Evolutionary conservation across 1,140 invertebrate species (phyloP), one percentile per base, ranked within the genome.

Genomic region (Triops longicaudatus): DNA sequence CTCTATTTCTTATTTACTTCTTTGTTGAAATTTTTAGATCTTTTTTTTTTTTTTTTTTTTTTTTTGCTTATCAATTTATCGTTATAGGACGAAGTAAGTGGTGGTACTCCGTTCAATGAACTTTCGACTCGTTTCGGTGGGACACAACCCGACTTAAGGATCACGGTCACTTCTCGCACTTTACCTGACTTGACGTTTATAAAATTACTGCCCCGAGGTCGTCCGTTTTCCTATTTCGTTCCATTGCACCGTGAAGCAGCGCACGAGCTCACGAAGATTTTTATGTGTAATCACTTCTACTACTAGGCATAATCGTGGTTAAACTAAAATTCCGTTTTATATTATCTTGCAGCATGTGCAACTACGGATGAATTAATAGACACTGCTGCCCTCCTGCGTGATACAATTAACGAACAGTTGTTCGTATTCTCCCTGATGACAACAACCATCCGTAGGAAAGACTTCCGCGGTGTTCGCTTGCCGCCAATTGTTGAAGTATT

Each of bases 401-500:
- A 82, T 63, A 74, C 63, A 71, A 63, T 81, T 0, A 81, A 82
- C 41, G 73, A 79, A 10, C 63, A 79, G 17, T 43, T 82, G 12
- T 82, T 79, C 74, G 74, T 81, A 6, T 79, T 79, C 63, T 80
- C 79, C 1, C 73, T 82, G 26, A 77, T 78, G 17, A 76, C 76
- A 26, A 41, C 77, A 27, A 50, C 78, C 17, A 74, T 79, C 10
- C 37, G 76, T 0, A 50, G 81, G 17, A 73, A 72, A 1, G 81
- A 81, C 73, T 73, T 80, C 26, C 75, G 75, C 44, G 74, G 78
- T 26, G 75, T 81, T 27, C 73, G 73, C 4, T 73, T 80, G 37
- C 81, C 81, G 11, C 44, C 79, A 11, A 44, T 81, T 26, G 80
- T 43, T 41, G 81, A 81, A 79, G 76, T 81, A 12, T 74, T 80